phyloP scores from a whole-genome alignment of 2,797 vertebrate genomes.

The Pachyuromys duprasi region DNA sequence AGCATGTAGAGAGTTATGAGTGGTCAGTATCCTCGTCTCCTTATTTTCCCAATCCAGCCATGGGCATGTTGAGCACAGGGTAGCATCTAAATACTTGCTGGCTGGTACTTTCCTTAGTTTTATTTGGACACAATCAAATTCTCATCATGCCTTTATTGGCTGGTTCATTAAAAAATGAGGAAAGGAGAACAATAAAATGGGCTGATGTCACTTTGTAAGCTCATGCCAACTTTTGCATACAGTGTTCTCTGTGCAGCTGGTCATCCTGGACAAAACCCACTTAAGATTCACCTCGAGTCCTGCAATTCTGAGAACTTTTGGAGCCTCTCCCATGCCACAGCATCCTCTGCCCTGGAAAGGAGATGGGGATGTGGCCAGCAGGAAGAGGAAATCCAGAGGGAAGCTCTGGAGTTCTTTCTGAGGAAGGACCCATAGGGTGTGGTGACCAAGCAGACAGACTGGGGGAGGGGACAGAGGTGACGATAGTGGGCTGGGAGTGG shows the following conservation, averaged over 20 bases:
- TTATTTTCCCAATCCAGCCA: accelerated
- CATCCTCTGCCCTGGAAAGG: background rate
- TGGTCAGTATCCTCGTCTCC: accelerated
- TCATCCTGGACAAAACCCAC: accelerated
- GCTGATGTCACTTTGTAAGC: background rate
- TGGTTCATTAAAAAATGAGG: background rate
- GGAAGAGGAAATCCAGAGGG: background rate
- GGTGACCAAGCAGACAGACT: background rate
- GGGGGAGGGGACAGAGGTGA: too few relatives aligned
- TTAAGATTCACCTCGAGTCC: background rate
- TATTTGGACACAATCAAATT: background rate
- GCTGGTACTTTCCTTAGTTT: background rate
- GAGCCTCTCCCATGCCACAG: accelerated
- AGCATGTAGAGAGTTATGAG: background rate
- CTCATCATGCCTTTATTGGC: background rate
- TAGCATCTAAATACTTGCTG: too few relatives aligned
- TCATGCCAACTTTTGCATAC: background rate
- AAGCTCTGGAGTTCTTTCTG: background rate
- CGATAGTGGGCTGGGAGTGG: accelerated
- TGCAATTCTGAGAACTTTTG: accelerated
- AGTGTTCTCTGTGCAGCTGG: background rate
- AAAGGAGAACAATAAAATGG: background rate
- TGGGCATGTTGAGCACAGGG: background rate
- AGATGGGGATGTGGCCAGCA: accelerated
- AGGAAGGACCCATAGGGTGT: accelerated